Evolutionary conservation across 2,797 vertebrate species (phyloP), one percentile per base, ranked within the genome.

Genomic region (Urophycis tenuis): DNA sequence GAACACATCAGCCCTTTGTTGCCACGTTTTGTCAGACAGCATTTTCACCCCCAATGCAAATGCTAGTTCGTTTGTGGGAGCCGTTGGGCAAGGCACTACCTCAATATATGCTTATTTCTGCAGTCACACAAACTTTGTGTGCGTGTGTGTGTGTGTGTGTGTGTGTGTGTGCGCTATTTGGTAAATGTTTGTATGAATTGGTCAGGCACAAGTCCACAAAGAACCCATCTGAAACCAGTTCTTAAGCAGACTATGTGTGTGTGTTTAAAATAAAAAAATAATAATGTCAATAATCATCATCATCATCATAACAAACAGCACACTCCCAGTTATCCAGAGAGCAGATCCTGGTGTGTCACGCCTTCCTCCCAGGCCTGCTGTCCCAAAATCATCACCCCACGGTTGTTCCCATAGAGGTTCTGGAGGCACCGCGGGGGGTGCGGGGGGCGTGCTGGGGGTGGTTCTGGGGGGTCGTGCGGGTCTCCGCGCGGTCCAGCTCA

Each of bases 401-500:
- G 45, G 5, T 49, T 25, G 53, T 60, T n/a, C 10, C 53, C 53
- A 19, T 25, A 9, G 22, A 25, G 53, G 2, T 9, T 60, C 22
- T 60, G 22, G 53, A 60, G 53, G 53, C 53, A 60, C 45, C 22
- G 45, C 17, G 19, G 45, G 0, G 53, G n/a, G 7, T 3, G 53
- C 25, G 10, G 25, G 19, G 53, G 22, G n/a, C 29, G 0, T 5
- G 7, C n/a, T 64, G 53, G 60, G 60, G 3, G 60, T 11, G 12
- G n/a, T n/a, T n/a, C n/a, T n/a, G n/a, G n/a, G n/a, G n/a, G n/a
- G n/a, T n/a, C n/a, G n/a, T n/a, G n/a, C n/a, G n/a, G n/a, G n/a
- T n/a, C n/a, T n/a, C n/a, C n/a, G 60, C 60, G 29, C 60, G 3
- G 60, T 25, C 60, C 25, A 25, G n/a, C 12, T 94, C 91, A 99